Base-by-base conservation (phyloP, 2,113 vertebrate species). In the Thalassarche chlororhynchos region DNA sequence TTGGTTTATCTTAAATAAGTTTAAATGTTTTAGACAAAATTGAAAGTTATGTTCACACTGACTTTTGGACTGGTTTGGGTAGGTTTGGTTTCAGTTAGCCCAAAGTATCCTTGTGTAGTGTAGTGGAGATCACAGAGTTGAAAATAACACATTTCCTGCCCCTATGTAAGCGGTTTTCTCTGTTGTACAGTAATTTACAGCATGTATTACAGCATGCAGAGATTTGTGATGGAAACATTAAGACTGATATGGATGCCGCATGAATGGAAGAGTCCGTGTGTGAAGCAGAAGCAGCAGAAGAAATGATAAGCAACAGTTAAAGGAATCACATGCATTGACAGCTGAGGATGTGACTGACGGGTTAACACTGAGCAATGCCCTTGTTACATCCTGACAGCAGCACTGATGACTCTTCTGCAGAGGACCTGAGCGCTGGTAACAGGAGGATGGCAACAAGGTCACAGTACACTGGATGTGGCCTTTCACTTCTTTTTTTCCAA, bases 161-260 rank as follows among this genome's bases (percentile, higher is more conserved):
- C 24, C 58, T 49, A 1, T 8, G 6, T 44, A 32, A 88, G 44
- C 0, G 0, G 7, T 78, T 87, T 87, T 70, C n/a, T 62, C 40
- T 90, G 28, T 68, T 84, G 47, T 26, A 44, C 38, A 51, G 75
- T 44, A 55, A 64, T 44, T 65, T 62, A n/a, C 14, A 84, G 60
- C 18, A 28, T 0, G 1, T 32, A 11, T 29, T 77, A 70, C 1
- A 3, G 31, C 47, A 68, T 19, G 17, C 14, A 64, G 74, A 71
- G 29, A 24, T 70, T 84, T 79, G 47, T 60, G 65, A 57, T 65
- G 70, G 57, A 54, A 52, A 76, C 58, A 47, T 16, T 28, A 47
- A 52, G 54, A 31, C 31, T 36, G 46, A 68, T 55, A 36, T 9
- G 51, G 78, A 51, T 42, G 34, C 32, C 69, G 28, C 60, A 62